phyloP scores from a whole-genome alignment of 1,140 invertebrate genomes.

The Bradynema listronoti region DNA sequence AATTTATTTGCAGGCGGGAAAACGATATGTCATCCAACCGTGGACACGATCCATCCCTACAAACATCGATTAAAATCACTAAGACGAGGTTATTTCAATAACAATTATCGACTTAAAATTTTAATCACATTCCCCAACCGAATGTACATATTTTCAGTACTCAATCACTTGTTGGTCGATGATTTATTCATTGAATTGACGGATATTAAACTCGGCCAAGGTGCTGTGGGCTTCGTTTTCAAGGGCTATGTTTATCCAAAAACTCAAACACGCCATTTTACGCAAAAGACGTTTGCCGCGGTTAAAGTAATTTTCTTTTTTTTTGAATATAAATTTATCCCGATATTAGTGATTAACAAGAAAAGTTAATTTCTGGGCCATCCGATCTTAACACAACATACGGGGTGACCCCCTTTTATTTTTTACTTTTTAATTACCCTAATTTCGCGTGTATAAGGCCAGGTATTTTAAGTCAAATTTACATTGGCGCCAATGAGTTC shows the following conservation, averaged over 20 bases:
- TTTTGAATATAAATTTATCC: slow-evolving; percentile 5
- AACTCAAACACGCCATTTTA: slow-evolving; percentile 51
- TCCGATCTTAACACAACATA: background rate
- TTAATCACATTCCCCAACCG: background rate
- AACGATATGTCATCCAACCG: slow-evolving; percentile 47
- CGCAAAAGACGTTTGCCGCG: slow-evolving; percentile 50
- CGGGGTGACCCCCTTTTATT: background rate
- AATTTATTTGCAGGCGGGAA: slow-evolving; percentile 44
- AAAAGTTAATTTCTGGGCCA: too few relatives aligned
- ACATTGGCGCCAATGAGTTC: too few relatives aligned
- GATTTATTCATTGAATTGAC: slow-evolving; percentile 53
- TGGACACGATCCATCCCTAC: slow-evolving; percentile 51
- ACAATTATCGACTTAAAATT: background rate
- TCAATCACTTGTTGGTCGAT: slow-evolving; percentile 42
- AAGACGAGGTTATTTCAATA: slow-evolving; percentile 36
- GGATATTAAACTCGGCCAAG: slow-evolving; percentile 48
- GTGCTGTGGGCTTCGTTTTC: slow-evolving; percentile 52
- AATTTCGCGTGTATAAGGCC: too few relatives aligned
- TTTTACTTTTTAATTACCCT: too few relatives aligned
- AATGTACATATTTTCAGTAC: slow-evolving; percentile 22
- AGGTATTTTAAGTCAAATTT: too few relatives aligned
- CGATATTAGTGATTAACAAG: background rate
- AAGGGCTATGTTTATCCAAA: slow-evolving; percentile 52
- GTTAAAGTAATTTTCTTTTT: slow-evolving; percentile 36
- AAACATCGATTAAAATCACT: slow-evolving; percentile 41